Conservation (phyloP, 2,113 vertebrate species). For the Ardeotis arabs region DNA sequence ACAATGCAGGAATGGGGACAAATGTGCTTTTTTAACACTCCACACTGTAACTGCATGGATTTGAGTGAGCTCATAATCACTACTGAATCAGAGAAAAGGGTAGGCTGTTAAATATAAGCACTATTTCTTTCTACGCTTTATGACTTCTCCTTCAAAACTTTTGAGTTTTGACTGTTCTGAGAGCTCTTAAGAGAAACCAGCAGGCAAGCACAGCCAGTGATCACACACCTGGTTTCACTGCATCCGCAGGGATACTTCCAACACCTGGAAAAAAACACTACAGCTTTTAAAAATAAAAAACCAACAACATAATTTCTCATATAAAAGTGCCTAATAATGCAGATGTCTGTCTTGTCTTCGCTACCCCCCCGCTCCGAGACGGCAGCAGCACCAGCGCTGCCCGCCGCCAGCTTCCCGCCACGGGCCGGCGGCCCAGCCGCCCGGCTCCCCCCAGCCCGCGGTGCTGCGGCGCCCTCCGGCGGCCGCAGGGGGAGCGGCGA, state of each 20-base stretch:
- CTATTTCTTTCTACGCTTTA: background rate
- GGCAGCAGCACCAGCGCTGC: no score
- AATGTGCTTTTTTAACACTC: background rate
- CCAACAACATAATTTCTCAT: no score
- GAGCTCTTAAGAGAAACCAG: background rate
- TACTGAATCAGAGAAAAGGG: background rate
- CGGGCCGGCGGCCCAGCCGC: no score
- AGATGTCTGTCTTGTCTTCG: no score
- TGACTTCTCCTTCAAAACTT: background rate
- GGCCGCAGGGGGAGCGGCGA: background rate
- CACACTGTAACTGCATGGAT: background rate
- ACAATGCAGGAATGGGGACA: background rate
- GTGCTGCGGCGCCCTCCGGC: background rate
- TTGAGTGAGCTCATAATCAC: background rate
- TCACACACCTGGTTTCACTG: background rate
- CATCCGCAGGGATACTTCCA: background rate
- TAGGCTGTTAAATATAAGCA: background rate
- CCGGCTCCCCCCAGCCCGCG: background rate
- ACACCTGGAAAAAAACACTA: background rate
- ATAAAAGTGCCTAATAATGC: background rate
- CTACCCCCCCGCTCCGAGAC: no score
- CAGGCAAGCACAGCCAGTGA: background rate
- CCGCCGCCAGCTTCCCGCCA: no score
- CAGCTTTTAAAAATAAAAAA: no score
- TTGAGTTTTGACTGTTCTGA: background rate